Conservation (phyloP, 2,797 vertebrate genomes). For the Gallirallus australis region DNA sequence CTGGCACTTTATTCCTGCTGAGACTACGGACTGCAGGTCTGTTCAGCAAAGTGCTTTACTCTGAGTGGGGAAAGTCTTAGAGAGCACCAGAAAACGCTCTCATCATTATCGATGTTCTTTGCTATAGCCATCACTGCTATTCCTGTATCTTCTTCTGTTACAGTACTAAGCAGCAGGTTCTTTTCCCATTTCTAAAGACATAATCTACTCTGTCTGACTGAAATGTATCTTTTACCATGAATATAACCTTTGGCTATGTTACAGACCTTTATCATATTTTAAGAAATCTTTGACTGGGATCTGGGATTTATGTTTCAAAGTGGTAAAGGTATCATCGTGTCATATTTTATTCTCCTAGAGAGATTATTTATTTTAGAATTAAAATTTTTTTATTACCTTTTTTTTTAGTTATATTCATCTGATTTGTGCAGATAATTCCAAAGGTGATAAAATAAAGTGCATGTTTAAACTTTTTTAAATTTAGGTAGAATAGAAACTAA, state of each 20-base stretch:
- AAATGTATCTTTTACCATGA: not conserved
- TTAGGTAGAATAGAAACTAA: not conserved
- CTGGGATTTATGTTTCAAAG: not conserved
- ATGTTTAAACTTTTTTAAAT: not conserved
- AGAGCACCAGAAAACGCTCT: not conserved
- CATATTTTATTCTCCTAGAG: not conserved
- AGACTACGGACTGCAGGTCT: not conserved
- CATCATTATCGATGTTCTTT: not conserved
- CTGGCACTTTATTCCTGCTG: not conserved
- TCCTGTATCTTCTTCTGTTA: not conserved
- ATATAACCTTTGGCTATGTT: not conserved
- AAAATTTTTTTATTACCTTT: not conserved
- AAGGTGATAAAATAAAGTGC: not conserved
- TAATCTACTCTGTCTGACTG: not conserved
- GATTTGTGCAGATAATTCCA: not conserved
- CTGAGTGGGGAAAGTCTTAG: not conserved
- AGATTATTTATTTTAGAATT: not conserved
- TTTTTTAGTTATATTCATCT: not conserved
- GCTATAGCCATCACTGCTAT: not conserved
- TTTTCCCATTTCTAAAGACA: not conserved
- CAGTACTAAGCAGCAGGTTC: not conserved
- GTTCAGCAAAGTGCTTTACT: not conserved
- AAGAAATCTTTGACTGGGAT: not conserved
- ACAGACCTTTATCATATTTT: not conserved
- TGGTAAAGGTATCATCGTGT: not conserved